Conservation (phyloP, 2,113 vertebrate genomes). For the Fukomys damarensis region DNA sequence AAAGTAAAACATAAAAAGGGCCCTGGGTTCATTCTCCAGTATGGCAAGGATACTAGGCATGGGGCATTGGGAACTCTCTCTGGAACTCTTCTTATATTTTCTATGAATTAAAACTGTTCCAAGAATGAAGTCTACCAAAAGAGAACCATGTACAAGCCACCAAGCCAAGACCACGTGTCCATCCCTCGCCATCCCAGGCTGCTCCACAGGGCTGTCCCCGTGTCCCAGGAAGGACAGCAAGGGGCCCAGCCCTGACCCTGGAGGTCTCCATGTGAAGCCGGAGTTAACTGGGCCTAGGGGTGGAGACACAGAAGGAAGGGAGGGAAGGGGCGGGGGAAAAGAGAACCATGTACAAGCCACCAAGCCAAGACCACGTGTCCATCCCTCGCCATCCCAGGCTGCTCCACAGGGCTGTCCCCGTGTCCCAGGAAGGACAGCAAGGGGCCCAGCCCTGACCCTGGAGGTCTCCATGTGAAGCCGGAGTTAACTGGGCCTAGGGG, state of each 20-base stretch:
- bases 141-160: not conserved
- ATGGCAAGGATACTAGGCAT: not conserved
- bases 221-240: not conserved
- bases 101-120: not conserved
- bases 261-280: not conserved
- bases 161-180: not conserved
- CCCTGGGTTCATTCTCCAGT: not conserved
- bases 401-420: not conserved
- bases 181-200: not conserved
- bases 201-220: not conserved
- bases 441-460: not conserved
- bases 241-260: not conserved
- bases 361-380: not conserved
- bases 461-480: not conserved
- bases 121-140: not conserved
- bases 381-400: not conserved
- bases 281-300: not conserved
- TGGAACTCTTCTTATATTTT: not conserved
- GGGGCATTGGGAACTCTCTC: not conserved
- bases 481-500: not conserved
- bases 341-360: not conserved
- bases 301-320: not conserved
- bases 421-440: not conserved
- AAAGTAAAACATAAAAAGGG: not conserved
- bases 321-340: no score